These are phyloP conservation scores for Dugesia japonica DNA, from an alignment of 2,888 invertebrate species.

Conservation along the genomic window DNA sequence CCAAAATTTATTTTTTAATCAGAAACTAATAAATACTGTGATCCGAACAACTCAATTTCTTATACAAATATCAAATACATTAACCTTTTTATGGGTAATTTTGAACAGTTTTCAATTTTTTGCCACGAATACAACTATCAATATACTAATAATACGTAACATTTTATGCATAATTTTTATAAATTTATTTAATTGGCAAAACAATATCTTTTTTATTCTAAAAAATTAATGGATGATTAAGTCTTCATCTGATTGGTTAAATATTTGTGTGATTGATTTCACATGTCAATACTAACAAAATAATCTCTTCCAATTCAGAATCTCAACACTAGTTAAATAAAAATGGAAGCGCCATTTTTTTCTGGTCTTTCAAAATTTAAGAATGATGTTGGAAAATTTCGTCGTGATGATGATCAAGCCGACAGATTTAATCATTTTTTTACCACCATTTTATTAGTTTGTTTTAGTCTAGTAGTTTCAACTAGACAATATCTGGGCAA, in stretches of 20 bases:
- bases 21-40: no score
- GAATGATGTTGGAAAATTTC: conserved; percentile 35
- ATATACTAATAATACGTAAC: no score
- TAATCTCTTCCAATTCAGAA: neutral
- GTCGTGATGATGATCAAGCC: conserved; percentile 47
- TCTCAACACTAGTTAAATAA: neutral
- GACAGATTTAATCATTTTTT: conserved; percentile 50
- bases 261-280: neutral
- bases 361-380: conserved; percentile 28
- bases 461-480: conserved; percentile 76
- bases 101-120: no score
- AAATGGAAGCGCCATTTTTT: conserved; percentile 29
- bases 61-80: no score
- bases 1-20: no score
- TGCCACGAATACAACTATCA: no score
- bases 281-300: neutral
- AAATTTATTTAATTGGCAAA: no score
- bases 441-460: conserved; percentile 61
- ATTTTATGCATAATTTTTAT: no score
- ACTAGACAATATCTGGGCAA: conserved; percentile 87
- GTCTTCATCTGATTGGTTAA: neutral
- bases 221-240: neutral
- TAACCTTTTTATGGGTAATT: no score
- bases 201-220: no score
- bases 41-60: no score